Conservation (phyloP, 1,140 invertebrate genomes). For the Cotesia typhae region DNA sequence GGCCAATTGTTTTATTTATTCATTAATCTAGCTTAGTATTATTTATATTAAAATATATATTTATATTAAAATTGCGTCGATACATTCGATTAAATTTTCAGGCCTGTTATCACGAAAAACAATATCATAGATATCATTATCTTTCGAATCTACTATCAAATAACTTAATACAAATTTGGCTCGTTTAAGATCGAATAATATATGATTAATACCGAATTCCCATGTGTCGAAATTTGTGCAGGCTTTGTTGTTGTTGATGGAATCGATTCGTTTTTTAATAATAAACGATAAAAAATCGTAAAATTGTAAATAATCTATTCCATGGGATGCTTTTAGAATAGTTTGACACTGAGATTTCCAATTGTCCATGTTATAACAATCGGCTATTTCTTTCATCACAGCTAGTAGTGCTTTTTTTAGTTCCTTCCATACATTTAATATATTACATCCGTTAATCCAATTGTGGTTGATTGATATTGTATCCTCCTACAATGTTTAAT, state of each 20-base stretch:
- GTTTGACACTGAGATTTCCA: conserved; percentile 81
- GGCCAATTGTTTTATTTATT: neutral
- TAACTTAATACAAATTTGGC: conserved; percentile 53
- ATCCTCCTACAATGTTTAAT: conserved; percentile 71
- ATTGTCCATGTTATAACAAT: conserved; percentile 76
- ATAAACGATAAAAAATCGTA: conserved; percentile 75
- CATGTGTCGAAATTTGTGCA: conserved; percentile 52
- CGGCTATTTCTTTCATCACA: conserved; percentile 82
- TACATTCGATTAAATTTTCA: conserved; percentile 44
- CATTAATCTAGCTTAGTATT: conserved; percentile 3
- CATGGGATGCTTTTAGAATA: conserved; percentile 82
- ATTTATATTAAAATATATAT: neutral
- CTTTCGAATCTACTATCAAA: conserved; percentile 52
- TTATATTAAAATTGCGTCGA: conserved; percentile 37
- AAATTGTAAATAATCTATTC: conserved; percentile 82
- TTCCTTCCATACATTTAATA: conserved; percentile 76
- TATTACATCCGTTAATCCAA: conserved; percentile 94
- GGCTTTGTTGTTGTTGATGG: conserved; percentile 45
- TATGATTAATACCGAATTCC: conserved; percentile 59
- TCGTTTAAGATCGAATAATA: conserved; percentile 60
- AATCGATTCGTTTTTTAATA: conserved; percentile 65
- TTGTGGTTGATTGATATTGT: conserved; percentile 98
- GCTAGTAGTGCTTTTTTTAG: conserved; percentile 72
- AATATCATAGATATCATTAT: conserved; percentile 49
- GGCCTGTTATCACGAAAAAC: conserved; percentile 48